A percentile compares a stretch with the other conserved stretches of the same genome.
Conservation (phyloP, 2,888 invertebrate genomes). For the Sepiola atlantica region DNA sequence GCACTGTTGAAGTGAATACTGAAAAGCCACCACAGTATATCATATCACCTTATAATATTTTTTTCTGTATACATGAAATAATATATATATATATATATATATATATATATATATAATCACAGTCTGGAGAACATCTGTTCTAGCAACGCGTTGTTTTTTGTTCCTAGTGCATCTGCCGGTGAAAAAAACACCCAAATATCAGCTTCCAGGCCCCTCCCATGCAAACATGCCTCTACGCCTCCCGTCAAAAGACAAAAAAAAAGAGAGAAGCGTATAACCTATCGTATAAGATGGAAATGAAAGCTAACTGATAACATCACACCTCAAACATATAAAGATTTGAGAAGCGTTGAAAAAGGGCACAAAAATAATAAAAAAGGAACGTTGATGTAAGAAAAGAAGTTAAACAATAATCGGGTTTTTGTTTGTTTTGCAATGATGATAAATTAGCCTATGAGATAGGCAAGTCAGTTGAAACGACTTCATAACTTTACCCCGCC, state of each 20-base stretch:
- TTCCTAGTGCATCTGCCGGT: neutral
- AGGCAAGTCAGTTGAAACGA: neutral
- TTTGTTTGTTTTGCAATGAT: neutral
- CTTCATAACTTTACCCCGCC: neutral
- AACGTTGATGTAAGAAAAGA: neutral
- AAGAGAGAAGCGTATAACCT: neutral
- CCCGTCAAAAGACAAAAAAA: neutral
- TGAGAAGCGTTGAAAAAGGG: neutral
- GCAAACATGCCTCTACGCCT: too few relatives aligned
- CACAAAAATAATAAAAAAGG: neutral
- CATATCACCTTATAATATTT: too few relatives aligned
- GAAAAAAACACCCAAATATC: neutral
- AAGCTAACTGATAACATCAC: neutral
- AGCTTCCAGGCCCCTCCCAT: neutral
- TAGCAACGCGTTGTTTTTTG: neutral
- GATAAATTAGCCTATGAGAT: neutral
- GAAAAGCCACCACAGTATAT: too few relatives aligned
- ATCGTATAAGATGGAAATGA: neutral
- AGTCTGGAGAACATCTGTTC: neutral
- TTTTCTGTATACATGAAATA: too few relatives aligned
- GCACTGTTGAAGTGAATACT: too few relatives aligned
- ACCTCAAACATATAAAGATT: neutral
- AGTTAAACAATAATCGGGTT: neutral
- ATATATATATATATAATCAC: neutral
- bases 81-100: too few relatives aligned